Base-by-base conservation (phyloP, 2,113 vertebrate genomes). In the Lichenostomus cassidix region DNA sequence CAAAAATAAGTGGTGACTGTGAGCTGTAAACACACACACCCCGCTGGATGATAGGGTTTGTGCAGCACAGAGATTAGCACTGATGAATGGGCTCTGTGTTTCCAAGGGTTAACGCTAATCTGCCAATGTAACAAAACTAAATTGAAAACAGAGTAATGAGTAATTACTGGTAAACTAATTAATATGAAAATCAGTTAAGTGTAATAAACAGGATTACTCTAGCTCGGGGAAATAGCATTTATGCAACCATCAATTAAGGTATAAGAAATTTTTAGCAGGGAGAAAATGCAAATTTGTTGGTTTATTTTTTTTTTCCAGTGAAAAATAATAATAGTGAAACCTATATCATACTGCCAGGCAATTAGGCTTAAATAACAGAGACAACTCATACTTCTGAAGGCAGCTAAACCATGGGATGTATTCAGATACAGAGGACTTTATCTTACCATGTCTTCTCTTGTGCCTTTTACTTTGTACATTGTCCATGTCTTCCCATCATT, bases 391-490 rank as follows among this genome's bases (percentile, higher is more conserved):
- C 37, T 35, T 74, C 53, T 83, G 35, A 78, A 85, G 42, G 16
- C 35, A 63, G 41, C 29, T 47, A 71, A 78, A 77, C 15, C 35
- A 16, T n/a, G 20, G 39, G 41, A 64, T 24, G 12, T 81, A 86
- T 64, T 88, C 39, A 58, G 33, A 33, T 13, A 67, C 6, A 68
- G 7, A n/a, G 28, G 22, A 63, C 10, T 75, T 18, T 47, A 47
- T 85, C 98, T 99, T 98, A 99, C 99, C 99, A 98, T 98, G 92
- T 99, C 99, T 90, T 99, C 99, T 85, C 97, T 98, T 90, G 98
- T 99, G 97, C 99, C 98, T 98, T 99, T 99, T 91, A 98, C 98
- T 99, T 99, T 99, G 97, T 99, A 99, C 68, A 98, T 99, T 94
- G 97, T 97, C 99, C 99, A 99, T 1, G 98, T 98, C 97, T 99